Evolutionary conservation across 2,113 vertebrate genomes (phyloP), one percentile per base, ranked within the genome.

Genomic region (Coracopsis vasa): DNA sequence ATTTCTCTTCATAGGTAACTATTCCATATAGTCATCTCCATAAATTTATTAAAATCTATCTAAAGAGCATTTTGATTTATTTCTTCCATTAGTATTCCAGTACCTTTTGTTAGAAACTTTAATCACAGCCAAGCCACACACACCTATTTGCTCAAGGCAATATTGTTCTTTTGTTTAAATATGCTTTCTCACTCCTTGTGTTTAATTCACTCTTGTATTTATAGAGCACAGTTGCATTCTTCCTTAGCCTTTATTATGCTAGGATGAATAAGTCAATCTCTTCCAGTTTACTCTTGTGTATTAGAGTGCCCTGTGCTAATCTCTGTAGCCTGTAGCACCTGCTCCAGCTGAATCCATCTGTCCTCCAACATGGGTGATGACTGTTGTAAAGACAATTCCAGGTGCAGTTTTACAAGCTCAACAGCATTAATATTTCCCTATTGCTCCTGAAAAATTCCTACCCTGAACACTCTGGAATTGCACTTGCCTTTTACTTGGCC

Each of bases 131-230:
- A 85, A 92, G 53, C 13, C 61, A 71, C 51, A 51, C 56, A 79
- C 31, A 61, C 31, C 51, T 95, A 39, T 87, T 95, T 89, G 67
- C 48, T 92, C 53, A 53, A 91, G 70, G 78, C 66, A 85, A 41
- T 81, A 53, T 27, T 91, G 42, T n/a, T 92, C 65, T 69, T 90
- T 86, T 95, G 86, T 91, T 92, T 86, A 84, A 92, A 92, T 80
- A 60, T 16, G 24, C 69, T 44, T 89, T 79, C 61, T 92, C 65
- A 29, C 28, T 88, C 54, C n/a, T 29, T 65, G 65, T 65, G n/a
- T 75, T 91, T 85, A 65, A 82, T 80, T 91, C 44, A 51, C 27
- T 72, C 37, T 11, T 47, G 10, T 82, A 56, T 75, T 89, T 90
- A 85, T 48, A 66, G 29, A 87, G 44, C 31, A 47, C n/a, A 56